Evolutionary conservation across 2,888 invertebrate genomes (phyloP), one percentile per base, ranked within the genome.

Genomic region (Dysmachus trigonus): DNA sequence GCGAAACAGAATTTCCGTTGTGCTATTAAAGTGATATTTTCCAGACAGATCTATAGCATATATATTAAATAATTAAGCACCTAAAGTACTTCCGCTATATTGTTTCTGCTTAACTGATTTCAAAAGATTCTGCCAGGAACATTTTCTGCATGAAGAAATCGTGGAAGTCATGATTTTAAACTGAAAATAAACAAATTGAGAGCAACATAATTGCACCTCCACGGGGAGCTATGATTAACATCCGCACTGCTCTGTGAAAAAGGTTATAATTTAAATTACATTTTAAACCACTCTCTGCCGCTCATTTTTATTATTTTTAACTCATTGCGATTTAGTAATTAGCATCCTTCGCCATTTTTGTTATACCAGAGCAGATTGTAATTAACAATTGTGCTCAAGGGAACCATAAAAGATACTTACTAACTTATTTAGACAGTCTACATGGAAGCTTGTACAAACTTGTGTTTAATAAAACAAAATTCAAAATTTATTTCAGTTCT

Each of bases 131-230:
- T 73, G 30, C 18, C 72, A 41, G 13, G 84, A 30, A 84, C 71
- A 47, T 73, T 84, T 84, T 84, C 73, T 84, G 84, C 84, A 84
- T 84, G 84, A 84, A 84, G 72, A 84, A 84, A 73, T 30, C 72
- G n/a, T 71, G 72, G 47, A 84, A 84, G 72, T 73, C 84, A 30
- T 31, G 15, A 72, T 41, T 82, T 82, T 82, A 31, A 62, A 33
- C 71, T 35, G 62, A 82, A 82, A 53, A 71, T 82, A 62, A 71
- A 82, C 35, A 82, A 82, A 82, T 71, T 82, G 35, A 82, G 22
- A 71, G 82, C 82, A 62, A 1, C 27, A 62, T 82, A 62, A 82
- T 82, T 62, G 33, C 41, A 8, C 30, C 30, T 31, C 38, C 8
- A 27, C 2, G 35, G 41, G 76, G 27, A 38, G 41, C 13, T 22